These are phyloP conservation scores for Caracal caracal DNA, from an alignment of 2,113 vertebrate species.

Conservation along the genomic window DNA sequence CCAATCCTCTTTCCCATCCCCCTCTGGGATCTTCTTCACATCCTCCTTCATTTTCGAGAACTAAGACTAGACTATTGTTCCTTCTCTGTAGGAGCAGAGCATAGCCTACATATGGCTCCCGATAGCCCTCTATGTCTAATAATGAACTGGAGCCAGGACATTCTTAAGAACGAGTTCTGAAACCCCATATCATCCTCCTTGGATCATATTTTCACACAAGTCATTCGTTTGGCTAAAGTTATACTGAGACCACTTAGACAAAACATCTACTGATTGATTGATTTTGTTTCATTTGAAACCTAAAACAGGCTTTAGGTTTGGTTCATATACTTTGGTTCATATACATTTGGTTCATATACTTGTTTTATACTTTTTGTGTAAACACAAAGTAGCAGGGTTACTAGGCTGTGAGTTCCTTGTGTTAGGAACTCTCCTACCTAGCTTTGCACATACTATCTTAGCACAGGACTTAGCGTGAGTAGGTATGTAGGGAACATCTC, in stretches of 20 bases:
- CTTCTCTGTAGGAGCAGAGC: background rate
- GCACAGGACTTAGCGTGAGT: background rate
- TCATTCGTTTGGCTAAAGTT: background rate
- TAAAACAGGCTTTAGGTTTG: background rate
- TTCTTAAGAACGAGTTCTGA: background rate
- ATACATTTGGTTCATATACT: background rate
- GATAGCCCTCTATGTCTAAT: background rate
- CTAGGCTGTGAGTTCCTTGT: background rate
- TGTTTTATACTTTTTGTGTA: background rate
- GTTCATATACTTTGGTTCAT: background rate
- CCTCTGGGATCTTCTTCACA: background rate
- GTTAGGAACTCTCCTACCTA: background rate
- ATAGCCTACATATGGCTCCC: background rate
- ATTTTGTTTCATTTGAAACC: background rate
- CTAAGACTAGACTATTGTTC: background rate
- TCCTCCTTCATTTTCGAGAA: background rate
- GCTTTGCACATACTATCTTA: background rate
- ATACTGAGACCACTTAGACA: background rate
- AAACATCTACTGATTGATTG: background rate
- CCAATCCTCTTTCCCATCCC: background rate
- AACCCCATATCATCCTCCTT: background rate
- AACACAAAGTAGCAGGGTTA: background rate
- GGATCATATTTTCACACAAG: constrained; percentile 14
- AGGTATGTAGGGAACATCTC: background rate
- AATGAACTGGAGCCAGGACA: background rate